Evolutionary conservation across 2,113 vertebrate species (phyloP), one percentile per base, ranked within the genome.

Genomic region (Aegithalos caudatus): DNA sequence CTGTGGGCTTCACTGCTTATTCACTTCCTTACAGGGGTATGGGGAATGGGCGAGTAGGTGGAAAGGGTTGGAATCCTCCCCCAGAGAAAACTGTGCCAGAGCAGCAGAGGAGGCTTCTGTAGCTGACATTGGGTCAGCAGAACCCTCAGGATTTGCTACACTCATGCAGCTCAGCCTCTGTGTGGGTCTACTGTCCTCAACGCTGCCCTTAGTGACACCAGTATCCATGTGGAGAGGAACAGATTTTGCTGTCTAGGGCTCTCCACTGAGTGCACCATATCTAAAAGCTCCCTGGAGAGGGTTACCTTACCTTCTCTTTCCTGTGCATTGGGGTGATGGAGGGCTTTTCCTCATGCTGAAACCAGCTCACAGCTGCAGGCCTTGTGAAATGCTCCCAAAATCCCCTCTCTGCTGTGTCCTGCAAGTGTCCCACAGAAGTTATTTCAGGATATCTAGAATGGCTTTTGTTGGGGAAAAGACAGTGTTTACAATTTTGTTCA

Each of bases 281-380:
- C 22, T 45, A 51, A 67, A 69, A 82, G 4, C 8, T 20, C 22
- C 23, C 12, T 47, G 50, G 38, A 61, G 21, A 54, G 9, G 42
- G 53, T 79, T 7, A 19, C 23, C 97, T 96, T 93, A 99, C 99
- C 98, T 98, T 98, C 60, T 96, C 86, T 31, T 96, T 97, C 48
- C 44, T 61, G 67, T 97, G 44, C 94, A 96, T 98, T 86, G 95
- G 94, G 7, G 97, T 96, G 86, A 94, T 90, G 78, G 95, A 95
- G 57, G 80, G 17, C 8, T 98, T 94, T 86, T 98, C 98, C 92
- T 98, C 98, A 98, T 99, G 82, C 93, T 97, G 94, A 28, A 96
- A 97, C 62, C 88, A 45, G 60, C 97, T 92, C 94, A 98, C 98
- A 80, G 98, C 54, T 66, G 56, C 92, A 76, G 60, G 44, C 11